phyloP scores from a whole-genome alignment of 2,797 vertebrate genomes.

The Scleropages formosus region DNA sequence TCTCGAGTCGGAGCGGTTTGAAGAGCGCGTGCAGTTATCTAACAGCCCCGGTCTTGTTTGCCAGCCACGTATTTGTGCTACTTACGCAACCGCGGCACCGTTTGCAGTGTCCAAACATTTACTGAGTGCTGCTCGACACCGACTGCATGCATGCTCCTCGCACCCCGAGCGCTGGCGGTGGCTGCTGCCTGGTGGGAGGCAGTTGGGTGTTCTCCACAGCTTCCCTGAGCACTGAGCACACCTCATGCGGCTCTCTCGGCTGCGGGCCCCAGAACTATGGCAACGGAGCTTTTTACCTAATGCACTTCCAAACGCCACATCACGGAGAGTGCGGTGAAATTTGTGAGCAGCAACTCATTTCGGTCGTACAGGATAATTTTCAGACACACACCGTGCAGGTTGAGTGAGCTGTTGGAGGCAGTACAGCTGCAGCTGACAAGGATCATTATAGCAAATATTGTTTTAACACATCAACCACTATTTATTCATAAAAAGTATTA shows the following conservation, averaged over 20 bases:
- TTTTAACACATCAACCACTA: not conserved
- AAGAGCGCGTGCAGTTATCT: not conserved
- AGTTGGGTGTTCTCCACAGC: not conserved
- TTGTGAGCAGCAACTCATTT: not conserved
- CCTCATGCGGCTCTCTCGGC: not conserved
- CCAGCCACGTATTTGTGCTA: not conserved
- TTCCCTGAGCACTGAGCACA: not conserved
- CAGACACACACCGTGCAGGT: conserved; percentile 28
- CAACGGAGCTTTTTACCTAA: too few relatives aligned
- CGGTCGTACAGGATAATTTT: conserved; percentile 10
- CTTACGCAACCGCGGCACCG: not conserved
- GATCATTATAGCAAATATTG: conserved; percentile 27
- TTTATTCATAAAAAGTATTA: too few relatives aligned
- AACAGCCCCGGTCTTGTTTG: not conserved
- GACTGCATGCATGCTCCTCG: too few relatives aligned
- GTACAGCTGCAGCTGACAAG: conserved; percentile 15
- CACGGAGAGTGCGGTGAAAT: not conserved
- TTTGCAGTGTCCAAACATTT: not conserved
- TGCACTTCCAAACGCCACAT: too few relatives aligned
- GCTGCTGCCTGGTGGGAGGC: not conserved
- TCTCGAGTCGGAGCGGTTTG: not conserved
- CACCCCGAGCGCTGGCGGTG: not conserved
- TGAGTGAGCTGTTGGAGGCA: conserved; percentile 27
- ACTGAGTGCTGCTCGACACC: too few relatives aligned
- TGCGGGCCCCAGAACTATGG: too few relatives aligned